phyloP scores from a whole-genome alignment of 2,888 invertebrate species.

The Trisateles emortualis region DNA sequence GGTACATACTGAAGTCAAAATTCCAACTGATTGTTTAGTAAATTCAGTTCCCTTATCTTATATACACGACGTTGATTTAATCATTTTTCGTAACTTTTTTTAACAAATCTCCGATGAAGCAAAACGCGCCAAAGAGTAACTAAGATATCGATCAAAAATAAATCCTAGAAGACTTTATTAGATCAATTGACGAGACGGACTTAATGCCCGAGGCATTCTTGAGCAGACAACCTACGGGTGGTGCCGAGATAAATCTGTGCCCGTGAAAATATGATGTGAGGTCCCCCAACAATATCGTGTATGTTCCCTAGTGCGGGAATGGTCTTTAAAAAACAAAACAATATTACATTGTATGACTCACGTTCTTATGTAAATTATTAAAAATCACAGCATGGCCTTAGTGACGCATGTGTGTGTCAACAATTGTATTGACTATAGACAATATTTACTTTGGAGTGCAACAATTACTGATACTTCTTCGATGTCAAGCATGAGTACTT shows the following conservation, averaged over 20 bases:
- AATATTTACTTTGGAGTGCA: neutral
- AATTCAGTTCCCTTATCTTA: neutral
- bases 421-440: neutral
- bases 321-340: too few species aligned
- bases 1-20: neutral
- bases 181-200: too few species aligned
- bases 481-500: neutral
- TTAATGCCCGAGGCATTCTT: too few species aligned
- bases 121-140: neutral
- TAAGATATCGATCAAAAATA: neutral
- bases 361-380: too few species aligned
- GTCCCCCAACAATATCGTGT: too few species aligned
- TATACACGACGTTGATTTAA: neutral
- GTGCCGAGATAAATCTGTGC: too few species aligned
- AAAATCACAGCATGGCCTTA: neutral
- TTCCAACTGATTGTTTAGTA: neutral
- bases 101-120: neutral
- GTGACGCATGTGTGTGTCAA: neutral
- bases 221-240: too few species aligned
- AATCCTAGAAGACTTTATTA: neutral
- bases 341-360: too few species aligned
- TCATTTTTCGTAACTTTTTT: neutral
- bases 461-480: neutral
- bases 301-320: too few species aligned
- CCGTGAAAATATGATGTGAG: too few species aligned